A percentile compares a stretch with the other conserved stretches of the same genome.
Conservation (phyloP, 2,888 invertebrate genomes). For the Acronicta psi region DNA sequence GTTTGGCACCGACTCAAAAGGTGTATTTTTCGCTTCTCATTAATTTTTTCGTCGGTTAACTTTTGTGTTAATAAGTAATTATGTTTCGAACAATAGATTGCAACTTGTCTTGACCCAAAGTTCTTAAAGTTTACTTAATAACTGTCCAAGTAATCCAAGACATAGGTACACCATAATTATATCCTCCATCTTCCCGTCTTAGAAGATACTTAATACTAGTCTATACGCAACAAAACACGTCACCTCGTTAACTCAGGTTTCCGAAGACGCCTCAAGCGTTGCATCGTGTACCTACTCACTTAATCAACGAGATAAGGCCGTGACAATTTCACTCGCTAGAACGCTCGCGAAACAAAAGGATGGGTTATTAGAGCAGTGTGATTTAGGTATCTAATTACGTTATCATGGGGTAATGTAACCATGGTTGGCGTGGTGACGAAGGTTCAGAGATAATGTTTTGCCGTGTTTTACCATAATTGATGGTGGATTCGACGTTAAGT, state of each 20-base stretch:
- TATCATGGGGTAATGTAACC: constrained; percentile 1
- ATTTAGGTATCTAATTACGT: constrained; percentile 12
- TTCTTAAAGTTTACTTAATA: too few relatives aligned
- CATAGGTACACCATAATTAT: background rate
- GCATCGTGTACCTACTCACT: constrained; percentile 47
- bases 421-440: background rate
- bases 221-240: constrained; percentile 15
- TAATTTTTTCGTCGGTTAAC: too few relatives aligned
- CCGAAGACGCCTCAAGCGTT: constrained; percentile 16
- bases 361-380: constrained; percentile 8
- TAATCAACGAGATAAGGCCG: constrained; percentile 61
- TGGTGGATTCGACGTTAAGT: too few relatives aligned
- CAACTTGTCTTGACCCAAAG: too few relatives aligned
- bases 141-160: background rate
- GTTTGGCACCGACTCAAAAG: too few relatives aligned
- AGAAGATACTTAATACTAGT: background rate
- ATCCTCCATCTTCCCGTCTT: background rate
- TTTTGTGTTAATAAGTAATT: too few relatives aligned
- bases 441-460: background rate
- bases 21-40: too few relatives aligned
- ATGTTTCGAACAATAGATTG: too few relatives aligned
- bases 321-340: constrained; percentile 35
- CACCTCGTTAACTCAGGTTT: constrained; percentile 17
- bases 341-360: constrained; percentile 24
- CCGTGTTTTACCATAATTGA: background rate